Conservation (phyloP, 1,140 invertebrate genomes). For the Dendrolimus kikuchii region DNA sequence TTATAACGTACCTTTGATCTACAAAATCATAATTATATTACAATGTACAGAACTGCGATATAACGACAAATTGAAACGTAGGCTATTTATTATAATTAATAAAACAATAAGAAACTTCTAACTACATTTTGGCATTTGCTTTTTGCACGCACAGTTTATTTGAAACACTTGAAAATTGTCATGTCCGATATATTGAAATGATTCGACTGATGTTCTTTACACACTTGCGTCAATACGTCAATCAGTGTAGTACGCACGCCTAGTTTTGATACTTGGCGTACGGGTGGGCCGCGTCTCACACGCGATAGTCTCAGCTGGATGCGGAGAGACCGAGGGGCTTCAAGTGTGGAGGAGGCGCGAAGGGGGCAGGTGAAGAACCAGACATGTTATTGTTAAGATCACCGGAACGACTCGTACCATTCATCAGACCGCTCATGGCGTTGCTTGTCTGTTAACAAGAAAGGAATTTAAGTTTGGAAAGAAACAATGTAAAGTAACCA, state of each 20-base stretch:
- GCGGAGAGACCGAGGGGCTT: slow-evolving; percentile 65
- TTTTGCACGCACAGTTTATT: slow-evolving; percentile 22
- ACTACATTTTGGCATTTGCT: slow-evolving; percentile 50
- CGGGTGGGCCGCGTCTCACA: slow-evolving; percentile 51
- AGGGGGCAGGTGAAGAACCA: slow-evolving; percentile 53
- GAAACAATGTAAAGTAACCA: no score
- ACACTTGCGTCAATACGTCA: no score
- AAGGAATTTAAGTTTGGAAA: no score
- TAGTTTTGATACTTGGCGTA: slow-evolving; percentile 56
- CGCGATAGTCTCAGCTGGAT: slow-evolving; percentile 70
- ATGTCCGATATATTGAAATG: slow-evolving; percentile 1
- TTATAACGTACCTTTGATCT: neutral
- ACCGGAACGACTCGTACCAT: slow-evolving; percentile 60
- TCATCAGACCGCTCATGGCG: slow-evolving; percentile 61
- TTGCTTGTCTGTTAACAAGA: slow-evolving; percentile 49
- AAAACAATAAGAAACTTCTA: slow-evolving; percentile 22
- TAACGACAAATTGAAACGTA: slow-evolving; percentile 1
- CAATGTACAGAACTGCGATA: neutral
- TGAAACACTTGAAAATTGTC: slow-evolving; percentile 7
- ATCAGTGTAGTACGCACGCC: slow-evolving; percentile 13
- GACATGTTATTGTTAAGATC: slow-evolving; percentile 72
- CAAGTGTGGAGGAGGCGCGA: slow-evolving; percentile 57
- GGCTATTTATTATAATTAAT: neutral
- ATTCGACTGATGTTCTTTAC: no score
- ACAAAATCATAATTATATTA: neutral